Base-by-base conservation (phyloP, 2,797 vertebrate species). In the Melanotaenia pygmaea region DNA sequence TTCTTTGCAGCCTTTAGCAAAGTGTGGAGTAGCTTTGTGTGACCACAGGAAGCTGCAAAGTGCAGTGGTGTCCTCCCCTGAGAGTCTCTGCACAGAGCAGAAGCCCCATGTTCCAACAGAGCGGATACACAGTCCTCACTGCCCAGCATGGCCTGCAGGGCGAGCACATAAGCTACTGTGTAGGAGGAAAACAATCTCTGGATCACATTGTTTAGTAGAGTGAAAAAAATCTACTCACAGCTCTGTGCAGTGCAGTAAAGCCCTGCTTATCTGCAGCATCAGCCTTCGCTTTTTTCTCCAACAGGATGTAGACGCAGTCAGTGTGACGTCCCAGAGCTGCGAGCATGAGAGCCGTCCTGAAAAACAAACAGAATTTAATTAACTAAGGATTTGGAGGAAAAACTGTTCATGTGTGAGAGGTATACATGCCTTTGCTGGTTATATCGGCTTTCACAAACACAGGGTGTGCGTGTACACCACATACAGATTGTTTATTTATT, bases 301-400 rank as follows among this genome's bases (percentile, higher is more conserved):
- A 90, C 80, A 99, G 94, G 81, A 99, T 96, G 77, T 97, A 96
- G 74, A 97, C 95, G 59, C 97, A 99, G 92, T 98, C 97, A 0
- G 95, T 94, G 45, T 99, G 97, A 85, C 94, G 87, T 8, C 96
- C 96, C 89, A 97, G 93, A 88, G 97, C 94, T 0, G 97, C 96
- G 91, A 99, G 90, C 97, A 98, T 98, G 89, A 99, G 91, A 0
- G 97, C 95, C 58, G 97, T 98, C 89, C 98, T 99, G 54, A 59
- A 70, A 43, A 58, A 22, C 6, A 57, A 65, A 47, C 0, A 70
- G 3, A 32, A 28, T 26, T 78, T 4, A 47, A 28, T 28, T 16
- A 16, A 24, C 14, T 51, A 20, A 40, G 16, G 11, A 4, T 67
- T 26, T 34, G 18, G 13, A 10, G 3, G 22, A 30, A 34, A 4